Evolutionary conservation across 2,113 vertebrate species (phyloP), one percentile per base, ranked within the genome.

Genomic region (Megaptera novaeangliae): DNA sequence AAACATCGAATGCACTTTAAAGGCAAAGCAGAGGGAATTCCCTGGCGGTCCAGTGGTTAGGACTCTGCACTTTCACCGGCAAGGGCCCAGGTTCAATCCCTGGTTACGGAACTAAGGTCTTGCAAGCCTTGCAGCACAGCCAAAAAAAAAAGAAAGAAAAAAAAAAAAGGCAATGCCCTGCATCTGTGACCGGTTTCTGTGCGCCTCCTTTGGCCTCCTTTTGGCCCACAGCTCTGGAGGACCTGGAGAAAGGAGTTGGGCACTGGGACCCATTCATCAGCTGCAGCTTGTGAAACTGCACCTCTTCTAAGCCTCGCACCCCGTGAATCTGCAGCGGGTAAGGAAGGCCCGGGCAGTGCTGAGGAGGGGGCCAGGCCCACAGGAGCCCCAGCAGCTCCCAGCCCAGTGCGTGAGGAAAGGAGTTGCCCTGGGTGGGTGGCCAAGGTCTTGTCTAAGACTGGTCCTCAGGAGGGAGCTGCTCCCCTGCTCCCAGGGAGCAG

Each of bases 291-390:
- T 94, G 88, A 74, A 97, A 96, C 57, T 55, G 80, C 34, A 63
- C 95, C 27, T 87, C 88, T 88, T 86, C 88, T 95, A 93, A 15
- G 82, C 29, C 82, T 98, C 96, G 27, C 95, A 90, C n/a, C 98
- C 96, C 66, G 96, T 86, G 81, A 97, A 98, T 66, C 97, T 98
- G 75, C 52, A 66, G 44, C 41, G 34, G 29, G 57, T 44, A 29
- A 52, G 25, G 55, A 36, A 13, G 20, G 74, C 23, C 7, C 6
- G 5, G 27, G 25, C 8, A 39, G 21, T 31, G 36, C 80, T 2
- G 2, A 31, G 15, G 31, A 52, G 25, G 25, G 20, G 14, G 46
- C 23, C 52, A 29, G 66, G 55, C 29, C 78, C 74, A 27, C n/a
- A 5, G 49, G 36, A 59, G 59, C 34, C 52, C 39, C 21, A 66